A percentile compares a stretch with the other conserved stretches of the same genome.
Evolutionary conservation across 1,140 invertebrate species (phyloP).

Genomic region (Dysdera silvatica): DNA sequence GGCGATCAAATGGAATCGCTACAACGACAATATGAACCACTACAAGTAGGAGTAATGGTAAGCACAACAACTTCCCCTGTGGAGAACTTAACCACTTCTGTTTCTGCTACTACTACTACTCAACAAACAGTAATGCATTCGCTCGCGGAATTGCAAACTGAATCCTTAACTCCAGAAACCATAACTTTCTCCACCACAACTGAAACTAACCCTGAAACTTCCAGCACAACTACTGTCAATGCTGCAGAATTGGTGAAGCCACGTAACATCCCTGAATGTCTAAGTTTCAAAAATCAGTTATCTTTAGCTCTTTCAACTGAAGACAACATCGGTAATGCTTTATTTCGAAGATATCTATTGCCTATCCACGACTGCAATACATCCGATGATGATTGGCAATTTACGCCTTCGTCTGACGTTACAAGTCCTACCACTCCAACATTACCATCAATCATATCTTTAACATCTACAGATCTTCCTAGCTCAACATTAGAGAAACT

Average conservation of each 20-base stretch:
- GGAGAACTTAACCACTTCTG: background rate
- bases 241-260: too few species aligned
- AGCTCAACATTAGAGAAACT: too few species aligned
- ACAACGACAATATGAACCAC: slow-evolving; percentile 21
- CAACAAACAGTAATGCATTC: background rate
- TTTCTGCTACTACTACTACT: background rate
- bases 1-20: slow-evolving; percentile 22
- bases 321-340: slow-evolving; percentile 22
- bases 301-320: slow-evolving; percentile 22
- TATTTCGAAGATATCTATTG: slow-evolving; percentile 13
- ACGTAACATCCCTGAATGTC: too few species aligned
- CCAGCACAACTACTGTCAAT: background rate
- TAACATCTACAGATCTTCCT: too few species aligned
- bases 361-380: slow-evolving; percentile 18
- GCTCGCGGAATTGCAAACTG: background rate
- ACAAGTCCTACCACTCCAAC: background rate
- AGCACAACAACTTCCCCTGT: background rate
- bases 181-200: background rate
- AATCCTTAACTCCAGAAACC: background rate
- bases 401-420: slow-evolving; percentile 5
- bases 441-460: background rate
- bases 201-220: background rate
- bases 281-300: slow-evolving; percentile 21
- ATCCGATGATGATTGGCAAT: background rate
- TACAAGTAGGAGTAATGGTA: background rate